phyloP scores from a whole-genome alignment of 2,113 vertebrate genomes.

The Cyprinodon tularosa region DNA sequence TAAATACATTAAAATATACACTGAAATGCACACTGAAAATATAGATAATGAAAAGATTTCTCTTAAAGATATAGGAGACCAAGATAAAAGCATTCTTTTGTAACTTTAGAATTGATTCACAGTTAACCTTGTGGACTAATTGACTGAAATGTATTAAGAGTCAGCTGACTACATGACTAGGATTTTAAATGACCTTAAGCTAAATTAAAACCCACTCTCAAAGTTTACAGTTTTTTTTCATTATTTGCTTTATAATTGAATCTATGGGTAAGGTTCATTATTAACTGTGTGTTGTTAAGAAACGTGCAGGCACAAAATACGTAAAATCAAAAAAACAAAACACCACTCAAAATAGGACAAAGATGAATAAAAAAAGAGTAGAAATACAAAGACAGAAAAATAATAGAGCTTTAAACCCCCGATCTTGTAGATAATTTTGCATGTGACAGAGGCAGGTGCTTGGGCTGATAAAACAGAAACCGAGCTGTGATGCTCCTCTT shows the following conservation, averaged over 20 bases:
- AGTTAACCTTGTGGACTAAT: background rate
- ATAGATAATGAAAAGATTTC: background rate
- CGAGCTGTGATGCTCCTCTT: background rate
- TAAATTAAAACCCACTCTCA: background rate
- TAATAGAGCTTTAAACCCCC: background rate
- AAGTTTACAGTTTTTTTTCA: background rate
- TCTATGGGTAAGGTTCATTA: too few relatives aligned
- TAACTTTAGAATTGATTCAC: background rate
- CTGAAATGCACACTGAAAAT: background rate
- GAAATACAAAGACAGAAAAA: background rate
- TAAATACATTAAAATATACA: background rate
- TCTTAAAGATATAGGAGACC: background rate
- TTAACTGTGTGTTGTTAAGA: background rate
- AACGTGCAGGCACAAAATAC: background rate
- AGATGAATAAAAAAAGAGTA: background rate
- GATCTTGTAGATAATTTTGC: background rate
- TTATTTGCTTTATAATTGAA: too few relatives aligned
- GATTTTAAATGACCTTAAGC: background rate
- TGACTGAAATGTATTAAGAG: background rate
- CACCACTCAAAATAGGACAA: background rate
- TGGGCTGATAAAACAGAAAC: background rate
- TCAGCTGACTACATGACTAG: background rate
- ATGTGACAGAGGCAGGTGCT: background rate
- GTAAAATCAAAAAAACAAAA: background rate
- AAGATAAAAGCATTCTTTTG: background rate